Evolutionary conservation across 2,113 vertebrate species (phyloP).

Genomic region (Mustela nigripes): DNA sequence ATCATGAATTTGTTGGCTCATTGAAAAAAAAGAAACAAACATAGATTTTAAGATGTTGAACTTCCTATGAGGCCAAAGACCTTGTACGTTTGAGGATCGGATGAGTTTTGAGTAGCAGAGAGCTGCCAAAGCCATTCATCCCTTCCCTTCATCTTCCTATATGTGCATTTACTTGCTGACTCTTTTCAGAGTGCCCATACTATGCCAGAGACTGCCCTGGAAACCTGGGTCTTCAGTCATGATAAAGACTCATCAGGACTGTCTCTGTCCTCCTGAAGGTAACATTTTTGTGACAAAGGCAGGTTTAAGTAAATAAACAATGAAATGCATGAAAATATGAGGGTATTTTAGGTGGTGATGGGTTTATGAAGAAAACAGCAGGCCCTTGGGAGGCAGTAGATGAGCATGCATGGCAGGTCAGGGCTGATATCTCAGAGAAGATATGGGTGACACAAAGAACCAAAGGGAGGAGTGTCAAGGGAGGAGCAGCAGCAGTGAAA

Average conservation of each 20-base stretch:
- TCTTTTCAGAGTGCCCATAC: not conserved
- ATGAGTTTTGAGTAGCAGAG: not conserved
- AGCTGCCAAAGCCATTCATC: not conserved
- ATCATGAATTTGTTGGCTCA: not conserved
- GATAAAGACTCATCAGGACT: not conserved
- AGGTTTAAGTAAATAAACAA: not conserved
- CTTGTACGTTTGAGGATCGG: not conserved
- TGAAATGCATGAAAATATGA: not conserved
- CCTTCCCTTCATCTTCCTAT: not conserved
- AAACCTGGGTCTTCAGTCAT: not conserved
- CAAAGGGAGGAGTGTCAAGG: not conserved
- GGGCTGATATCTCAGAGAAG: not conserved
- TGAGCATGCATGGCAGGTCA: rapidly evolving
- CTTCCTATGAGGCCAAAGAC: not conserved
- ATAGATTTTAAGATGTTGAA: not conserved
- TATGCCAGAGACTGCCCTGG: not conserved
- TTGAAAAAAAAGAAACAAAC: not conserved
- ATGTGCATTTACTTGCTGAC: not conserved
- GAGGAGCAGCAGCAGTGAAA: not conserved
- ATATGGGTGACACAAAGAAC: not conserved
- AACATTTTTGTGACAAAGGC: not conserved
- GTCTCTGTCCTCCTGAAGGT: not conserved
- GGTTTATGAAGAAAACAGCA: not conserved
- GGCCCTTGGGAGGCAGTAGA: rapidly evolving
- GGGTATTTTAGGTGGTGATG: not conserved